Conservation (phyloP, 2,888 invertebrate species). For the Autographa gamma region DNA sequence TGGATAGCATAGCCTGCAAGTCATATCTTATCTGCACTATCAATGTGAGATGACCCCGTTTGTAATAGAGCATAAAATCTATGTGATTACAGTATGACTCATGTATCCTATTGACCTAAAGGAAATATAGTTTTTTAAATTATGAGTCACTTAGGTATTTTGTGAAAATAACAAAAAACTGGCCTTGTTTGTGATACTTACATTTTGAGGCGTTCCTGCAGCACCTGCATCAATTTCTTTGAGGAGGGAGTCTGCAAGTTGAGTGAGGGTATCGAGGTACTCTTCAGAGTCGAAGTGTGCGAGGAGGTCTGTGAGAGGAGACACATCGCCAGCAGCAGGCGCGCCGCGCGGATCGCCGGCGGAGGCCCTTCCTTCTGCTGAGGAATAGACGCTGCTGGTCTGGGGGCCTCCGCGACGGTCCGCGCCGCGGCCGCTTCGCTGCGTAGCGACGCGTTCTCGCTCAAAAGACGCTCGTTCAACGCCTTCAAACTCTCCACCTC, state of each 20-base stretch:
- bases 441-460: conserved; percentile 90
- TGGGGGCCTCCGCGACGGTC: conserved; percentile 92
- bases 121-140: conserved; percentile 29
- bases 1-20: neutral
- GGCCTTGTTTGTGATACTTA: conserved; percentile 73
- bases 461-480: conserved; percentile 91
- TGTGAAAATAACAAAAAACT: too few species aligned
- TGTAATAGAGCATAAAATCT: conserved; percentile 5
- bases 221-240: conserved; percentile 93
- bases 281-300: conserved; percentile 93
- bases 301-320: conserved; percentile 96
- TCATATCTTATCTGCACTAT: conserved; percentile 36
- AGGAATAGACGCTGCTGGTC: conserved; percentile 96
- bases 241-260: conserved; percentile 95
- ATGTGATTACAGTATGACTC: conserved; percentile 5
- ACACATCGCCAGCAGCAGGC: conserved; percentile 93
- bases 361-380: conserved; percentile 97
- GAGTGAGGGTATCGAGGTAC: conserved; percentile 92
- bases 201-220: conserved; percentile 91
- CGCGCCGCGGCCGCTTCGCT: conserved; percentile 87
- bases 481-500: conserved; percentile 91
- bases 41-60: neutral
- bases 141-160: neutral
- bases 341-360: conserved; percentile 92
- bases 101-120: conserved; percentile 24